phyloP scores from a whole-genome alignment of 2,797 vertebrate genomes.

The Moxostoma hubbsi region DNA sequence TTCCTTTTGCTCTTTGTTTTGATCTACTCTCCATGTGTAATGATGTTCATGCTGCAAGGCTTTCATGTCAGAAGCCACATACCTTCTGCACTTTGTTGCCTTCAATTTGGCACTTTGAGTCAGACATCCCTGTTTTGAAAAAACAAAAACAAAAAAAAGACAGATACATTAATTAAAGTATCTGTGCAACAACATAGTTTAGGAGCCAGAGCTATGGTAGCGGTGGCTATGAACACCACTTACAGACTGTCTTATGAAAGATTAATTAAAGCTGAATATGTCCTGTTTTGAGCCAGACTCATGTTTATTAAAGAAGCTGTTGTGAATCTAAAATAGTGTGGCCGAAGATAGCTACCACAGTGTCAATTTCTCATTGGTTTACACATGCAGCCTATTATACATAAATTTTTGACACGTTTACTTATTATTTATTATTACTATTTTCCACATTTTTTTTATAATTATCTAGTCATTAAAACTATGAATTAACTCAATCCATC shows the following conservation, averaged over 20 bases:
- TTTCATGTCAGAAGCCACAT: slow-evolving; percentile 50
- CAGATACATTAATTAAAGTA: slow-evolving; percentile 41
- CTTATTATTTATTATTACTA: background rate
- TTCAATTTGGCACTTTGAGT: slow-evolving; percentile 46
- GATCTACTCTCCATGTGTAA: slow-evolving; percentile 53
- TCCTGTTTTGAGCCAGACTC: slow-evolving; percentile 26
- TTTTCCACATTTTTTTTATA: no score
- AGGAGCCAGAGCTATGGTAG: background rate
- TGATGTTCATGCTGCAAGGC: slow-evolving; percentile 50
- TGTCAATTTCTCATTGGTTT: no score
- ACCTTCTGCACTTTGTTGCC: slow-evolving; percentile 51
- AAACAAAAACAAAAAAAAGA: background rate
- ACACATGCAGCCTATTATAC: background rate
- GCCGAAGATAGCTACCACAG: no score
- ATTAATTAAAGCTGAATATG: background rate
- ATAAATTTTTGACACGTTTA: background rate
- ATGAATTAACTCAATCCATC: no score
- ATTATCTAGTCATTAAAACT: no score
- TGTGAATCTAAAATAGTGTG: slow-evolving; percentile 1
- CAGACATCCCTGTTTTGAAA: slow-evolving; percentile 15
- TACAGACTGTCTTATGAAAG: slow-evolving; percentile 1
- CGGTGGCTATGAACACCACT: background rate
- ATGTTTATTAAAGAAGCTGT: slow-evolving; percentile 42
- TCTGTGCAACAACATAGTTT: slow-evolving; percentile 16
- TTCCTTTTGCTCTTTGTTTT: slow-evolving; percentile 38